Conservation (phyloP, 2,888 invertebrate genomes). For the Biston stratarius region DNA sequence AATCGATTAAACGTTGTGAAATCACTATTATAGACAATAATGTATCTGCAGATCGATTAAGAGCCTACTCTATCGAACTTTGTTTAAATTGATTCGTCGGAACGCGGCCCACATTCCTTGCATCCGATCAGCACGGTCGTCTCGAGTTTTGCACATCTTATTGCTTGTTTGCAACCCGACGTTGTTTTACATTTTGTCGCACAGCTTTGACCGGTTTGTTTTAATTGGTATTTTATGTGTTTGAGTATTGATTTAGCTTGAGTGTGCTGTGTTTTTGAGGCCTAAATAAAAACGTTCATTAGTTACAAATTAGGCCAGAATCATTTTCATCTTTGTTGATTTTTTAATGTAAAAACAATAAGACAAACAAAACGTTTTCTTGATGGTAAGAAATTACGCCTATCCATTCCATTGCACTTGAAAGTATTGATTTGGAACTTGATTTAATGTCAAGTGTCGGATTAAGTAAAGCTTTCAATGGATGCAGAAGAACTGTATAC, state of each 20-base stretch:
- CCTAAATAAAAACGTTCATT: not conserved
- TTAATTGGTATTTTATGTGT: conserved; percentile 55
- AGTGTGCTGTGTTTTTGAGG: conserved; percentile 43
- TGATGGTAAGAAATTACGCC: too few species aligned
- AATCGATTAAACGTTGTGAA: conserved; percentile 20
- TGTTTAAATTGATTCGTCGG: conserved; percentile 58
- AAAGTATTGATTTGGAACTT: too few species aligned
- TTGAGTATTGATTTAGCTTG: conserved; percentile 49
- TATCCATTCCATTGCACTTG: too few species aligned
- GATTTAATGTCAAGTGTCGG: too few species aligned
- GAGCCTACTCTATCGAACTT: conserved; percentile 45
- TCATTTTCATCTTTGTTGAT: too few species aligned
- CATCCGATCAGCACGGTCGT: conserved; percentile 65
- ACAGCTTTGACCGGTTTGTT: conserved; percentile 60
- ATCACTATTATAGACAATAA: conserved; percentile 28
- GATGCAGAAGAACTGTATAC: not conserved
- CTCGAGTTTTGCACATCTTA: conserved; percentile 78
- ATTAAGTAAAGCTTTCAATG: not conserved
- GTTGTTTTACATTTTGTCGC: conserved; percentile 65
- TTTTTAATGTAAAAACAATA: too few species aligned
- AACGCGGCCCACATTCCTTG: conserved; percentile 76
- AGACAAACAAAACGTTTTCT: too few species aligned
- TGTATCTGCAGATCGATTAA: conserved; percentile 33
- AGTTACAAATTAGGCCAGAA: too few species aligned
- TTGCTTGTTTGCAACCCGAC: conserved; percentile 71